A percentile compares a stretch with the other conserved stretches of the same genome.
Conservation (phyloP, 1,140 invertebrate species). For the Oreohelix idahoensis region DNA sequence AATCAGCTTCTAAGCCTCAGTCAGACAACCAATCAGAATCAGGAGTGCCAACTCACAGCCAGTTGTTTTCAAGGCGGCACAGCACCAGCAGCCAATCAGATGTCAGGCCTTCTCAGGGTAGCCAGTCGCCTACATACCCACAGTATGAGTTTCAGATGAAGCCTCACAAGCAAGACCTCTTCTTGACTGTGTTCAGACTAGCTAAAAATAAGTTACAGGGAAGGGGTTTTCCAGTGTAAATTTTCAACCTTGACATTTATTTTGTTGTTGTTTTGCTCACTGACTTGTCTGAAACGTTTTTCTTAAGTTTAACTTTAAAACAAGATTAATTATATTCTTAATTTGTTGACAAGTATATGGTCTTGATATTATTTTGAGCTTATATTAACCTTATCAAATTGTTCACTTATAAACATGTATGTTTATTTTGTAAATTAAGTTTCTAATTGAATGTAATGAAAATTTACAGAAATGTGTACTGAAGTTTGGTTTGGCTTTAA, state of each 20-base stretch:
- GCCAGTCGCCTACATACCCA: conserved; percentile 27
- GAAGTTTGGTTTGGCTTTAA: no score
- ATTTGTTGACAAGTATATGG: no score
- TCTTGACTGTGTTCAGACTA: conserved; percentile 52
- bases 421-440: no score
- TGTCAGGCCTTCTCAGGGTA: conserved; percentile 6
- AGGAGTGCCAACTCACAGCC: neutral
- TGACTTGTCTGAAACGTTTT: neutral
- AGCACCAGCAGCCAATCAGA: conserved; percentile 48
- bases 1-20: neutral
- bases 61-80: neutral
- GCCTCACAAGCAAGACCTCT: conserved; percentile 42
- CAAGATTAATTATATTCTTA: no score
- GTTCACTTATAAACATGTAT: no score
- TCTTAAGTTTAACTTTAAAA: no score
- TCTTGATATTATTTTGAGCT: no score
- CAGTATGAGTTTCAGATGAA: conserved; percentile 53
- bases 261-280: neutral
- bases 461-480: no score
- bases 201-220: conserved; percentile 49
- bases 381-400: no score
- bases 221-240: conserved; percentile 51
- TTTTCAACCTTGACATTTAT: neutral
- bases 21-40: neutral
- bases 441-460: no score